Base-by-base conservation (phyloP, 2,113 vertebrate genomes). In the Azemiops feae region DNA sequence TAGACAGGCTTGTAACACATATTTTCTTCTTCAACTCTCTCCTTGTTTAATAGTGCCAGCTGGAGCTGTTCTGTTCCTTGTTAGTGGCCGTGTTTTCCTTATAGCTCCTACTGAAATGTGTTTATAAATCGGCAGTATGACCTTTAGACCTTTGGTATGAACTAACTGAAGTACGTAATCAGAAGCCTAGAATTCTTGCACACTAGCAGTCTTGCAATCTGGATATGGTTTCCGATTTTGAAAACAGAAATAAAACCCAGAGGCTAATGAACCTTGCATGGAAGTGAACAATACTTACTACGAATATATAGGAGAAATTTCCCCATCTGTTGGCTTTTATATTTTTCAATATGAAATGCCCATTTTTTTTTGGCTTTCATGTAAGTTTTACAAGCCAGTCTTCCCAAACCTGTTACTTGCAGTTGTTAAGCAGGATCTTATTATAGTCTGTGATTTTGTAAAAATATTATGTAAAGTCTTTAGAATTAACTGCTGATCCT, bases 61-160 rank as follows among this genome's bases (percentile, higher is more conserved):
- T 0, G 0, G 81, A 47, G 45, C 88, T 60, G 0, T 52, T 4
- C 0, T 3, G 12, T 45, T 92, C 39, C 11, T 87, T 69, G 60
- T 69, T 93, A 64, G 0, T 12, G 23, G 22, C 0, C 0, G 3
- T 87, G 27, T 90, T 86, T 10, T 43, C n/a, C 9, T 85, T 1
- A 22, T 47, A 86, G 23, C 34, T 88, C 53, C 39, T 27, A 55
- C 30, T 9, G 23, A 55, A 85, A 74, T 89, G 0, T 87, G 1
- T 4, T 90, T 94, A 91, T 85, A 2, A 85, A 87, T 64, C 54
- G 58, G 2, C 52, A 93, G 89, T 81, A 91, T 85, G 27, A 57
- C 89, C 94, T 94, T 96, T 93, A 91, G 87, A 87, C 92, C 94
- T 93, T 94, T 93, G 91, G n/a, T 93, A 45, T 5, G n/a, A 95